These are phyloP conservation scores for Chitala chitala DNA, from an alignment of 2,113 vertebrate species.

Conservation along the genomic window DNA sequence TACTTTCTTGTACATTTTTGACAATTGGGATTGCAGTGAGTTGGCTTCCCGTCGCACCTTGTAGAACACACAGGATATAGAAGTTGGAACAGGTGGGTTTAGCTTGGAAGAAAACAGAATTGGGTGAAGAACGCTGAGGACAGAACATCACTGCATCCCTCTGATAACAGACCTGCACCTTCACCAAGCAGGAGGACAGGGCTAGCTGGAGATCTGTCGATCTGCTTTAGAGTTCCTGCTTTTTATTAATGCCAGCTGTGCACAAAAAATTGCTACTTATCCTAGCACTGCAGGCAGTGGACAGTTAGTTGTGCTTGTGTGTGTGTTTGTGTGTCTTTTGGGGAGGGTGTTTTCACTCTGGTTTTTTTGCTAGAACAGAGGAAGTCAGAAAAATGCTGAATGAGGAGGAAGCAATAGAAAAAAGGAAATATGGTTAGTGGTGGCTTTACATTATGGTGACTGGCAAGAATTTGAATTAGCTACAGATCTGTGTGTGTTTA, in stretches of 20 bases:
- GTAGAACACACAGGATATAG: no score
- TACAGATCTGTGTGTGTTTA: no score
- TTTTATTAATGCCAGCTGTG: slow-evolving; percentile 40
- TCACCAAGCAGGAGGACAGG: no score
- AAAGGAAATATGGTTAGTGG: no score
- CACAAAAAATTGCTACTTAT: slow-evolving; percentile 42
- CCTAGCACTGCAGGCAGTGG: slow-evolving; percentile 5
- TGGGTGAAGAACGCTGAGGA: no score
- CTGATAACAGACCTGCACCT: slow-evolving; percentile 38
- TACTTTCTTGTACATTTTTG: no score
- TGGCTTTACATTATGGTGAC: no score
- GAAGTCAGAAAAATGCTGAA: no score
- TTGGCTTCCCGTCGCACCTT: no score
- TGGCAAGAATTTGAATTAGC: no score
- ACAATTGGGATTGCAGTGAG: no score
- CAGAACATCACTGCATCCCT: slow-evolving; percentile 29
- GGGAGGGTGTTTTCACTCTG: not conserved
- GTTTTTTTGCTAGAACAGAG: not conserved
- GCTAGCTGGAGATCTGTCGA: slow-evolving; percentile 36
- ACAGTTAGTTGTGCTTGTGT: not conserved
- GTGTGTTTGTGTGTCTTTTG: not conserved
- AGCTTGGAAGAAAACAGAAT: not conserved
- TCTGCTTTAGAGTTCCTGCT: slow-evolving; percentile 34
- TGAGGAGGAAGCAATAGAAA: no score
- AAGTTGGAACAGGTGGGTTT: not conserved